Conservation (phyloP, 2,113 vertebrate genomes). For the Nipponia nippon region DNA sequence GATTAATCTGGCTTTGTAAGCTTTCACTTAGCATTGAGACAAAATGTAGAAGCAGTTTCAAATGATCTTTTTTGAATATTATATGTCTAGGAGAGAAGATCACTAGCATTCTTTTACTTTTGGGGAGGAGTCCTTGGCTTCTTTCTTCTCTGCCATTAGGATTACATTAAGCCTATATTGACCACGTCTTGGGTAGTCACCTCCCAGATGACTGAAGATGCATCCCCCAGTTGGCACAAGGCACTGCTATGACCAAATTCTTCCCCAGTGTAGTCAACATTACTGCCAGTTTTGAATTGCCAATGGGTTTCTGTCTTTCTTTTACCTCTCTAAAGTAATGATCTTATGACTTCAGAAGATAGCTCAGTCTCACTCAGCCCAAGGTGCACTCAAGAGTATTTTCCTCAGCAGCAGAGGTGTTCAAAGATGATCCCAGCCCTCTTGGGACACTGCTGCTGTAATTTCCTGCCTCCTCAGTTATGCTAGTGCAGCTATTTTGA, state of each 20-base stretch:
- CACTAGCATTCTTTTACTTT: background rate
- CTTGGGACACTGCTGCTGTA: background rate
- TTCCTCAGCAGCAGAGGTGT: background rate
- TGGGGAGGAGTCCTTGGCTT: background rate
- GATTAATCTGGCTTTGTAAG: background rate
- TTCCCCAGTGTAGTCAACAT: background rate
- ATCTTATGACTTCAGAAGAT: background rate
- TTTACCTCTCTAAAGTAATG: background rate
- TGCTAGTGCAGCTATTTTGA: background rate
- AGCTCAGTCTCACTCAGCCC: background rate
- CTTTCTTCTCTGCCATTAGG: background rate
- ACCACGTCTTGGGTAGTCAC: background rate
- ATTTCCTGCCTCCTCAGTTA: background rate
- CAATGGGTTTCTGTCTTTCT: background rate
- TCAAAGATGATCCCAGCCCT: background rate
- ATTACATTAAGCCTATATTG: background rate
- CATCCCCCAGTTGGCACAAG: background rate
- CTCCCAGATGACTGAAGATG: background rate
- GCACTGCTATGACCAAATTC: background rate
- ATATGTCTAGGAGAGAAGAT: background rate
- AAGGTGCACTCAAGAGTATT: background rate
- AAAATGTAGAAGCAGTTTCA: background rate
- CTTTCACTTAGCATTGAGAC: background rate
- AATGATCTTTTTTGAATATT: background rate
- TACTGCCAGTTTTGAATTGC: background rate